Evolutionary conservation across 2,888 invertebrate genomes (phyloP).

Genomic region (Rhyacophila evoluta): DNA sequence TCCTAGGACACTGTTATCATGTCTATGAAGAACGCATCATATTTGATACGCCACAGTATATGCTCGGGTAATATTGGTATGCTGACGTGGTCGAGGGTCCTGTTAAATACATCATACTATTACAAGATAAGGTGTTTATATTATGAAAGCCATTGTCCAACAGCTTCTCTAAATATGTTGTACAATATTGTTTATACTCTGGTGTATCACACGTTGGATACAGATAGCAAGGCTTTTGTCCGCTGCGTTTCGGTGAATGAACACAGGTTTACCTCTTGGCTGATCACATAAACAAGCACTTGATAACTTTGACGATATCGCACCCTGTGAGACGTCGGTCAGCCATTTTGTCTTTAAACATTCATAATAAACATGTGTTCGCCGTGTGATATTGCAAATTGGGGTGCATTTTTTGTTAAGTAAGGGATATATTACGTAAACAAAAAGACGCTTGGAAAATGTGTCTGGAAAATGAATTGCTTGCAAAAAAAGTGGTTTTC

Average conservation of each 20-base stretch:
- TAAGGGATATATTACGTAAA: too few species aligned
- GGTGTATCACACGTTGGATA: neutral
- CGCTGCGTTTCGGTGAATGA: neutral
- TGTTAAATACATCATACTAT: neutral
- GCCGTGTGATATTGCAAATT: neutral
- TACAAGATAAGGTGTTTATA: neutral
- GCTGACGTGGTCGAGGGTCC: too few species aligned
- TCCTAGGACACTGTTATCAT: too few species aligned
- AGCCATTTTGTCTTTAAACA: neutral
- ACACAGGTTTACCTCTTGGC: neutral
- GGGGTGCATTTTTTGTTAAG: too few species aligned
- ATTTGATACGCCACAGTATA: too few species aligned
- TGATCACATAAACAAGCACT: neutral
- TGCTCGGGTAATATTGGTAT: too few species aligned
- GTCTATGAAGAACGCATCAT: neutral
- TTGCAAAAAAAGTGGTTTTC: too few species aligned
- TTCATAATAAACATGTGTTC: neutral
- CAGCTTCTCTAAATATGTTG: neutral
- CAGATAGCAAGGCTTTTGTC: slow-evolving; percentile 7
- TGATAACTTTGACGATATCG: neutral
- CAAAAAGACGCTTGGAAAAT: too few species aligned
- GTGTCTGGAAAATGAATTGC: too few species aligned
- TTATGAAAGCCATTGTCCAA: neutral
- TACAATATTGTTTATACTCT: neutral
- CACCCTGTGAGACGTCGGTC: neutral